Evolutionary conservation across 2,113 vertebrate species (phyloP).

Genomic region (Spheniscus mendiculus): DNA sequence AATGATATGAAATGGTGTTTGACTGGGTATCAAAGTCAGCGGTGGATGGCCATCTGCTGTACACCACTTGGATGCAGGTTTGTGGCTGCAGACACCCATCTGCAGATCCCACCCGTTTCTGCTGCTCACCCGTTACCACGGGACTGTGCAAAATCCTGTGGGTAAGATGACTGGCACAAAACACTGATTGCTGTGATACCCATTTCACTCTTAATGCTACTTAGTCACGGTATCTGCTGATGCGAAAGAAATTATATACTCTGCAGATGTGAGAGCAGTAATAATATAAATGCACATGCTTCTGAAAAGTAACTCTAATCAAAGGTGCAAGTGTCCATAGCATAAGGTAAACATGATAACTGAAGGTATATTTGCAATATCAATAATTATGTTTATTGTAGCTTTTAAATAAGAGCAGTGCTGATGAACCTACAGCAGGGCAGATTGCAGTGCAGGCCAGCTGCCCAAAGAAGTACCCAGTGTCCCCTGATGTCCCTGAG

Average conservation of each 20-base stretch:
- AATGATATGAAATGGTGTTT: background rate
- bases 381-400: background rate
- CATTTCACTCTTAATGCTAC: background rate
- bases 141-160: background rate
- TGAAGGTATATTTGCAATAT: background rate
- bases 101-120: background rate
- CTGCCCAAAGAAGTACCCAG: background rate
- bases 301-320: background rate
- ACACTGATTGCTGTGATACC: background rate
- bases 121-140: fast-evolving
- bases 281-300: background rate
- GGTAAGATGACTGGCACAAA: background rate
- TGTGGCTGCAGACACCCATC: background rate
- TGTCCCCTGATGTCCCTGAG: background rate
- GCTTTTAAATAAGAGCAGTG: background rate
- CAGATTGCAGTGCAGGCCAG: background rate
- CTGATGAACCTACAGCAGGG: fast-evolving
- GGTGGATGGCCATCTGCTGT: background rate
- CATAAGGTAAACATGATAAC: background rate
- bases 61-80: background rate
- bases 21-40: background rate
- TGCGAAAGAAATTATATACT: background rate
- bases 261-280: background rate
- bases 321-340: fast-evolving
- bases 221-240: background rate